phyloP scores from a whole-genome alignment of 2,888 invertebrate species.

The Linyphia triangularis region DNA sequence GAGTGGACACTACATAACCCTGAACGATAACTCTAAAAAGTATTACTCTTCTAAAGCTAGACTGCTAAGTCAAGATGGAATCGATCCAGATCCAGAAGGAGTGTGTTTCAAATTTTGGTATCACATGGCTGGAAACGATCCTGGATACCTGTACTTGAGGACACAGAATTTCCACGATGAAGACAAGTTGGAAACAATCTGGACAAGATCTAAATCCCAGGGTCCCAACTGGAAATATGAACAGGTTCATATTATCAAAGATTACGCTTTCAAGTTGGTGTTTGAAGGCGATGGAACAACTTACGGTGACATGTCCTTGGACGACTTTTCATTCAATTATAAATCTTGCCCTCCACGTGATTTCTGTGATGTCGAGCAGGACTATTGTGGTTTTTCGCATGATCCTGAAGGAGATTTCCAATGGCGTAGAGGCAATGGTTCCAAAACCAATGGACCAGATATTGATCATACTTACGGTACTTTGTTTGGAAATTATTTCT shows the following conservation, averaged over 20 bases:
- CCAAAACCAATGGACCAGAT: conserved; percentile 58
- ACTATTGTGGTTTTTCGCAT: conserved; percentile 68
- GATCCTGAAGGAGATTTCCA: conserved; percentile 65
- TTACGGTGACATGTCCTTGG: conserved; percentile 71
- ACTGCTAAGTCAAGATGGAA: conserved; percentile 36
- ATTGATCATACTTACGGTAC: conserved; percentile 73
- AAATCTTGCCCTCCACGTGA: conserved; percentile 64
- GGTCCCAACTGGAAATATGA: conserved; percentile 75
- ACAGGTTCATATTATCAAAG: conserved; percentile 55
- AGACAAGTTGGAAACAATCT: conserved; percentile 49
- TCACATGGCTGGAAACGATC: conserved; percentile 73
- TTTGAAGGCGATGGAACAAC: conserved; percentile 61
- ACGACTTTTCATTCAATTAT: conserved; percentile 62
- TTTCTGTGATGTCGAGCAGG: conserved; percentile 74
- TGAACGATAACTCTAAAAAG: conserved; percentile 11
- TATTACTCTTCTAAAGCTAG: conserved; percentile 8
- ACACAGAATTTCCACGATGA: conserved; percentile 51
- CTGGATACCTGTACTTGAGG: conserved; percentile 49
- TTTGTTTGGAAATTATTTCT: conserved; percentile 66
- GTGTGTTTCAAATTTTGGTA: conserved; percentile 76
- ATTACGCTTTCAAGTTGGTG: conserved; percentile 46
- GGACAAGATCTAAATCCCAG: conserved; percentile 58
- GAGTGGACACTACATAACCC: conserved; percentile 60
- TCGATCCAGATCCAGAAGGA: conserved; percentile 32
- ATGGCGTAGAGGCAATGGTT: conserved; percentile 64